Evolutionary conservation across 2,888 invertebrate species (phyloP).

Genomic region (Eristalis arbustorum): DNA sequence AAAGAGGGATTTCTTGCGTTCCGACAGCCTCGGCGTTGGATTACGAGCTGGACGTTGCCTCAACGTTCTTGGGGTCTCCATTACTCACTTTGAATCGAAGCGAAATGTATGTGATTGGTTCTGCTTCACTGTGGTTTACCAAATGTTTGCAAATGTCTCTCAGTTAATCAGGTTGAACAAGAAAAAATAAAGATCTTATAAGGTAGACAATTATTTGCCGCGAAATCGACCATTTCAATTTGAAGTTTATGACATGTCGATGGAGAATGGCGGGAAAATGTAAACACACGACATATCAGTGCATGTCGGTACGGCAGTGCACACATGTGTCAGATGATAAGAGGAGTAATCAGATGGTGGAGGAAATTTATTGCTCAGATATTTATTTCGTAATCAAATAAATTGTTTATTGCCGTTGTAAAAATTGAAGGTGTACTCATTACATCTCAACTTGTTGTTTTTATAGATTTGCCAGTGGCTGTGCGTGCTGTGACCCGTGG

Average conservation of each 20-base stretch:
- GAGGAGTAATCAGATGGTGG: neutral
- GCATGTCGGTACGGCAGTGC: slow-evolving; percentile 24
- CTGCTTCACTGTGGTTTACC: neutral
- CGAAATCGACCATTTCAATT: slow-evolving; percentile 37
- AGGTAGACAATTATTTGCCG: slow-evolving; percentile 37
- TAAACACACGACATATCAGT: slow-evolving; percentile 44
- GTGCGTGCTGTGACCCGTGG: neutral
- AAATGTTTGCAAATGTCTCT: neutral
- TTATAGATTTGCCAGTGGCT: neutral
- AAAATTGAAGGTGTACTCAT: too few relatives aligned
- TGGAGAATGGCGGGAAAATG: slow-evolving; percentile 60
- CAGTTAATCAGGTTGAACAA: neutral
- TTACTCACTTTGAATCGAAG: slow-evolving; percentile 40
- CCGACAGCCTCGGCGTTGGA: slow-evolving; percentile 83
- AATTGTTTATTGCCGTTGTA: neutral
- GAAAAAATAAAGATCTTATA: neutral
- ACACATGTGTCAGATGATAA: slow-evolving; percentile 38
- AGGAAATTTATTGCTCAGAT: neutral
- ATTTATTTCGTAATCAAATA: neutral
- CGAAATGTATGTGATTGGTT: neutral
- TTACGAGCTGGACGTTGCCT: slow-evolving; percentile 73
- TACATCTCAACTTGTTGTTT: neutral
- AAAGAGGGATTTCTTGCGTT: slow-evolving; percentile 85
- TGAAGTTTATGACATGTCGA: slow-evolving; percentile 30
- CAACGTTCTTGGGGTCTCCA: slow-evolving; percentile 78